phyloP scores from a whole-genome alignment of 2,113 vertebrate genomes.

The Ochotona princeps region DNA sequence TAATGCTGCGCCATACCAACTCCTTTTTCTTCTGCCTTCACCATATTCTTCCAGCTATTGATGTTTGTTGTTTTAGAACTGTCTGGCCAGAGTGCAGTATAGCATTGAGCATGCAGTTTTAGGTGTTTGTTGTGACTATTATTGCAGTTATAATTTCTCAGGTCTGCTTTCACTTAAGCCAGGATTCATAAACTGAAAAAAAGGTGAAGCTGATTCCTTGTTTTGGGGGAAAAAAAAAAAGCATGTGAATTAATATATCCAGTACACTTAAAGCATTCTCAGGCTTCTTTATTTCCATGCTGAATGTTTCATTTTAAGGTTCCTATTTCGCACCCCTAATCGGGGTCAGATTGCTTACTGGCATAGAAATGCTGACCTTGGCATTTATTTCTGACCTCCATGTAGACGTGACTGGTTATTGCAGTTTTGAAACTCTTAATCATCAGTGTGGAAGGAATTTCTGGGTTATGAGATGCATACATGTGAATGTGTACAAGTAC shows the following conservation, averaged over 20 bases:
- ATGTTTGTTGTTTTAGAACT: not conserved
- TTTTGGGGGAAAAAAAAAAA: not conserved
- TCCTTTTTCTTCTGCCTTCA: not conserved
- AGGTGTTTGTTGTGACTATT: not conserved
- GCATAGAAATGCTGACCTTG: not conserved
- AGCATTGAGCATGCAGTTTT: not conserved
- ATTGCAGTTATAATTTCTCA: constrained; percentile 9
- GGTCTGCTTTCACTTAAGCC: not conserved
- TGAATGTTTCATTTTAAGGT: constrained; percentile 28
- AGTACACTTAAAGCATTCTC: not conserved
- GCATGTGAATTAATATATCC: not conserved
- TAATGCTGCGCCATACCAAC: too few relatives aligned
- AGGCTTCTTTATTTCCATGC: not conserved
- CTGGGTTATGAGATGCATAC: not conserved
- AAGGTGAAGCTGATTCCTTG: constrained; percentile 12
- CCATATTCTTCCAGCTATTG: not conserved
- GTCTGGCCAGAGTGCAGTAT: not conserved
- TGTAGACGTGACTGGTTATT: not conserved
- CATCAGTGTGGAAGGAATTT: not conserved
- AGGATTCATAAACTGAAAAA: not conserved
- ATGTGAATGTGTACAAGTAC: not conserved
- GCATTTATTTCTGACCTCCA: not conserved
- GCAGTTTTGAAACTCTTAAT: not conserved
- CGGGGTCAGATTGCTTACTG: not conserved
- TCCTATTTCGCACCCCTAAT: not conserved